phyloP scores from a whole-genome alignment of 2,113 vertebrate genomes.

The Channa maculata region DNA sequence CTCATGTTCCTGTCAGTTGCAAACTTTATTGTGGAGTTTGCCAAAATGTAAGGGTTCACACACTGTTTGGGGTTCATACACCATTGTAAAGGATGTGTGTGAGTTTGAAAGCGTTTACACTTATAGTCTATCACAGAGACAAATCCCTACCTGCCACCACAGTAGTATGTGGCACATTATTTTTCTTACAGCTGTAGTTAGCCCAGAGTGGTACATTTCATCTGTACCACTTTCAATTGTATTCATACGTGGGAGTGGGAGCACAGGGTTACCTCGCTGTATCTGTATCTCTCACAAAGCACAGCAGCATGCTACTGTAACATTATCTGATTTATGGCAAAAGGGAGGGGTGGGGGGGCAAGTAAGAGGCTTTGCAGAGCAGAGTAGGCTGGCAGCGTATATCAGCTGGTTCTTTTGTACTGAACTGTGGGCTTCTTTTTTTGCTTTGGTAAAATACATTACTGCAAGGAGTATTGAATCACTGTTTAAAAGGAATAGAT shows the following conservation, averaged over 20 bases:
- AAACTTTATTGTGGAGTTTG: neutral
- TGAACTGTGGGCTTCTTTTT: constrained; percentile 28
- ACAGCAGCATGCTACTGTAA: constrained; percentile 60
- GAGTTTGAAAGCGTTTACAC: constrained; percentile 18
- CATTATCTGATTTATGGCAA: constrained; percentile 70
- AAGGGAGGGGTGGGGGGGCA: constrained; percentile 29
- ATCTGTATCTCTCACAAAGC: constrained; percentile 66
- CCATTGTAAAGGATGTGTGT: neutral
- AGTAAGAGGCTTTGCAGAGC: constrained; percentile 50
- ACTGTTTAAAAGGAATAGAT: neutral
- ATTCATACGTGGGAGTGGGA: constrained; percentile 71
- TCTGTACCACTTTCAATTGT: constrained; percentile 66
- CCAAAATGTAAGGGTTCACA: neutral
- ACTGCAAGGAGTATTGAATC: constrained; percentile 22
- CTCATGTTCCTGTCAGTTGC: constrained; percentile 11
- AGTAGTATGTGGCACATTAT: constrained; percentile 60
- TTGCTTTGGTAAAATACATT: constrained; percentile 32
- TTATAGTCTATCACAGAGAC: constrained; percentile 39
- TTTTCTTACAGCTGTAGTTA: constrained; percentile 74
- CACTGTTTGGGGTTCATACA: neutral
- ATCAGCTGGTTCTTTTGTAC: constrained; percentile 55
- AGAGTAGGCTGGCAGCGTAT: constrained; percentile 45
- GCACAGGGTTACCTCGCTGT: constrained; percentile 60
- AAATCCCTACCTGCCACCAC: constrained; percentile 54
- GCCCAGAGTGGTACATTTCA: constrained; percentile 73